Percentiles rank a stretch among this genome's conserved stretches.
Conservation (phyloP, 2,888 invertebrate species). For the Yponomeuta malinellus region DNA sequence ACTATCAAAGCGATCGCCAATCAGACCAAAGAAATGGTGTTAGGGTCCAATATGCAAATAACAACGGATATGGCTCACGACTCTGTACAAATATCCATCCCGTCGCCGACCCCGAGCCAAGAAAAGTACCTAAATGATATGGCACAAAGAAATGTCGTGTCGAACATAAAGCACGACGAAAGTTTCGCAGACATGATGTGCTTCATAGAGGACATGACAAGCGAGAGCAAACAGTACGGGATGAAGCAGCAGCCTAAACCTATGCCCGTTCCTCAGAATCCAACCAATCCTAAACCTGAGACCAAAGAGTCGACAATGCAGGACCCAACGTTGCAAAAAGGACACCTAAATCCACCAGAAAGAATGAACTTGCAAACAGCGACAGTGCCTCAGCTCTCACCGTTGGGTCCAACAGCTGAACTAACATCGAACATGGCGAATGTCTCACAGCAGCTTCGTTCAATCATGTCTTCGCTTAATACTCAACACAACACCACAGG, state of each 20-base stretch:
- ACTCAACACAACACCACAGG: slow-evolving; percentile 38
- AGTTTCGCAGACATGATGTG: slow-evolving; percentile 82
- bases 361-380: slow-evolving; percentile 61
- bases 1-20: slow-evolving; percentile 74
- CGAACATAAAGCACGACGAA: slow-evolving; percentile 76
- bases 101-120: slow-evolving; percentile 79
- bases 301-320: not conserved
- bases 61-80: slow-evolving; percentile 76
- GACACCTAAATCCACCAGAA: slow-evolving; percentile 49
- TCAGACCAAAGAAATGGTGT: slow-evolving; percentile 73
- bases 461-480: slow-evolving; percentile 80
- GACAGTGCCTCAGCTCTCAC: slow-evolving; percentile 80
- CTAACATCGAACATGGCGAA: slow-evolving; percentile 83
- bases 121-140: slow-evolving; percentile 79
- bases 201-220: slow-evolving; percentile 80
- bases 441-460: slow-evolving; percentile 80
- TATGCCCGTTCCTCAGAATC: slow-evolving; percentile 18
- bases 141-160: slow-evolving; percentile 42
- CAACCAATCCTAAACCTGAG: not conserved
- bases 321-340: slow-evolving; percentile 33
- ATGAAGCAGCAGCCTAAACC: slow-evolving; percentile 46
- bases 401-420: slow-evolving; percentile 82
- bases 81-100: slow-evolving; percentile 80
- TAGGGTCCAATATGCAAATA: slow-evolving; percentile 73
- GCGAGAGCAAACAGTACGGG: slow-evolving; percentile 51